These are phyloP conservation scores for Rhinogobio ventralis DNA, from an alignment of 2,797 vertebrate species.

Conservation along the genomic window DNA sequence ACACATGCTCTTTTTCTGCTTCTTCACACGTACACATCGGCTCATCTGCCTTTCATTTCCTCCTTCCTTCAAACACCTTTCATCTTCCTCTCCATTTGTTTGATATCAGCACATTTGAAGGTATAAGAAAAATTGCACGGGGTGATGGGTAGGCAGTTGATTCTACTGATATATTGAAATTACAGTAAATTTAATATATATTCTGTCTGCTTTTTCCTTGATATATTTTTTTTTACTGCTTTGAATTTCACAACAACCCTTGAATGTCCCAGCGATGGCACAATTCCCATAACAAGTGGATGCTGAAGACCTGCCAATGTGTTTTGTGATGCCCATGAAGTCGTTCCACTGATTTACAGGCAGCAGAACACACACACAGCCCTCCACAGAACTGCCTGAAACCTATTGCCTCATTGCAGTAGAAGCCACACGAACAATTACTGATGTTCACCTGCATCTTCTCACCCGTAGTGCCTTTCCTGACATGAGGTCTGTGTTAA, in stretches of 20 bases:
- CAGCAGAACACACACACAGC: conserved; percentile 15
- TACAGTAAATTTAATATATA: conserved; percentile 18
- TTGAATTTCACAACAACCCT: conserved; percentile 15
- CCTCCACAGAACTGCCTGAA: conserved; percentile 24
- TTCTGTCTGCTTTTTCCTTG: neutral
- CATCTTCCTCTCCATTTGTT: conserved; percentile 22
- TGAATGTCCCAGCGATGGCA: conserved; percentile 27
- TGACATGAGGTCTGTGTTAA: conserved; percentile 12
- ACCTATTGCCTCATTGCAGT: conserved; percentile 25
- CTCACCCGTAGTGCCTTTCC: neutral
- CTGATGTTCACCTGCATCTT: neutral
- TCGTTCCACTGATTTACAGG: conserved; percentile 34
- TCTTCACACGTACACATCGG: conserved; percentile 29
- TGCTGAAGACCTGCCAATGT: conserved; percentile 40
- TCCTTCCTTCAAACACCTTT: conserved; percentile 38
- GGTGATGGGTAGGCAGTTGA: conserved; percentile 22
- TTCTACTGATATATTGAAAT: conserved; percentile 16
- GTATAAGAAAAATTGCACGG: neutral
- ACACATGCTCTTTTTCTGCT: conserved; percentile 27
- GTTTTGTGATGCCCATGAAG: conserved; percentile 43
- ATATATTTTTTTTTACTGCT: neutral
- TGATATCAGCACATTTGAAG: conserved; percentile 36
- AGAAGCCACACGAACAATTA: conserved; percentile 20
- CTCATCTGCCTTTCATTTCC: conserved; percentile 40
- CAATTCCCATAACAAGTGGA: conserved; percentile 22